Evolutionary conservation across 2,113 vertebrate species (phyloP).

Genomic region (Spheniscus mendiculus): DNA sequence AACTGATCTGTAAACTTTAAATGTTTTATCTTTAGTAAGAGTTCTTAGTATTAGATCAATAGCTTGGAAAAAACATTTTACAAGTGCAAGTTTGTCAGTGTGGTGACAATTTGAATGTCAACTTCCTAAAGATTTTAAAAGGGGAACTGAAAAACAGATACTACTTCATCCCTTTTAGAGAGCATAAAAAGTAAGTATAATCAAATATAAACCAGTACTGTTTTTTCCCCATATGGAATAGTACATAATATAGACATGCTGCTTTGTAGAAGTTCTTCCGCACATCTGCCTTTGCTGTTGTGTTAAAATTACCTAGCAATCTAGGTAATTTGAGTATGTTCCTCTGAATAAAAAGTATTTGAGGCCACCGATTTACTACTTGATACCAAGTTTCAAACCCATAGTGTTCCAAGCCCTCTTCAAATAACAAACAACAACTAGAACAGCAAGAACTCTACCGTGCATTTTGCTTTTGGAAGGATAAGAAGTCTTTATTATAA

Average conservation of each 20-base stretch:
- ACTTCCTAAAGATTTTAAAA: neutral
- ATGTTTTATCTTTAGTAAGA: neutral
- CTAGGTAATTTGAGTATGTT: rapidly evolving
- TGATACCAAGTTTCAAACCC: neutral
- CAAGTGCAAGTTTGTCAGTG: neutral
- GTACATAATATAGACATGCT: neutral
- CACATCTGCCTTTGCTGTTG: neutral
- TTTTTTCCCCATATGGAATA: rapidly evolving
- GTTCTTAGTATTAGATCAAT: neutral
- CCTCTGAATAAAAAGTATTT: neutral
- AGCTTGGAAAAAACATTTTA: neutral
- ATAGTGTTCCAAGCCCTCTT: neutral
- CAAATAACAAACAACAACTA: neutral
- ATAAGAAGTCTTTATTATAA: too few species aligned
- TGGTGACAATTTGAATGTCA: neutral
- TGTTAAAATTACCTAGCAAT: neutral
- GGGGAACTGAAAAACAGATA: neutral
- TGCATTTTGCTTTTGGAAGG: neutral
- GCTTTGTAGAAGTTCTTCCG: neutral
- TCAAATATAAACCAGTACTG: neutral
- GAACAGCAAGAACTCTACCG: neutral
- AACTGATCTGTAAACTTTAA: neutral
- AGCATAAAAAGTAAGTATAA: neutral
- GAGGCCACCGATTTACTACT: neutral
- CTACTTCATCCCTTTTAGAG: neutral